A percentile compares a stretch with the other conserved stretches of the same genome.
phyloP scores from a whole-genome alignment of 2,113 vertebrate species.

The Sceloporus undulatus region DNA sequence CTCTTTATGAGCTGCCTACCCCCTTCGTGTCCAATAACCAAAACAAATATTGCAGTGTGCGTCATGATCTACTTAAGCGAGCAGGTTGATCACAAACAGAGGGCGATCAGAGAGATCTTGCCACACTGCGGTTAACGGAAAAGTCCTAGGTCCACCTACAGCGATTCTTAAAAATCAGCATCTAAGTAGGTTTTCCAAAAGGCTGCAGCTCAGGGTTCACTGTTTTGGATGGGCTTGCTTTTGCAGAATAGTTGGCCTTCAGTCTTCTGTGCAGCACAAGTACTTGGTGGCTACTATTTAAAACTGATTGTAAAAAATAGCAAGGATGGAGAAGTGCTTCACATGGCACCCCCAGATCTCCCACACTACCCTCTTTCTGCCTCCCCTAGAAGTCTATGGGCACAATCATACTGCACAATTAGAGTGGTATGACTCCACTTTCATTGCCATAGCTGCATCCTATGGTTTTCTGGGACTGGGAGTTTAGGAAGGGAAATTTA shows the following conservation, averaged over 20 bases:
- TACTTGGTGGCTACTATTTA: background rate
- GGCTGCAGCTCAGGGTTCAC: slow-evolving; percentile 28
- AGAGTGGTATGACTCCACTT: too few species aligned
- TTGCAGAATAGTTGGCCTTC: background rate
- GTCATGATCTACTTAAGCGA: slow-evolving; percentile 45
- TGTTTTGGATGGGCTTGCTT: slow-evolving; percentile 18
- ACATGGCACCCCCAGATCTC: background rate
- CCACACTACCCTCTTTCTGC: background rate
- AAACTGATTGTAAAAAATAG: too few species aligned
- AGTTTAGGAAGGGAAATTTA: too few species aligned
- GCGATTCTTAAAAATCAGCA: slow-evolving; percentile 35
- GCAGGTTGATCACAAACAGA: slow-evolving; percentile 58
- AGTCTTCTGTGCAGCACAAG: background rate
- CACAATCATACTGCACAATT: too few species aligned
- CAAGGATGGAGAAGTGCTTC: too few species aligned
- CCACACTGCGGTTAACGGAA: slow-evolving; percentile 61
- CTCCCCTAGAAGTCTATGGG: background rate
- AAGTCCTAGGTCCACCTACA: slow-evolving; percentile 61
- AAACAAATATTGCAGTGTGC: slow-evolving; percentile 24
- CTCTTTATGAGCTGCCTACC: slow-evolving; percentile 22
- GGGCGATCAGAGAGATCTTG: slow-evolving; percentile 56
- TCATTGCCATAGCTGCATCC: too few species aligned
- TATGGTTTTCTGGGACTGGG: too few species aligned
- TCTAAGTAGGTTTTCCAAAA: slow-evolving; percentile 8
- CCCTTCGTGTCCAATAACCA: slow-evolving; percentile 51